Conservation (phyloP, 2,797 vertebrate genomes). For the Margarornis squamiger region DNA sequence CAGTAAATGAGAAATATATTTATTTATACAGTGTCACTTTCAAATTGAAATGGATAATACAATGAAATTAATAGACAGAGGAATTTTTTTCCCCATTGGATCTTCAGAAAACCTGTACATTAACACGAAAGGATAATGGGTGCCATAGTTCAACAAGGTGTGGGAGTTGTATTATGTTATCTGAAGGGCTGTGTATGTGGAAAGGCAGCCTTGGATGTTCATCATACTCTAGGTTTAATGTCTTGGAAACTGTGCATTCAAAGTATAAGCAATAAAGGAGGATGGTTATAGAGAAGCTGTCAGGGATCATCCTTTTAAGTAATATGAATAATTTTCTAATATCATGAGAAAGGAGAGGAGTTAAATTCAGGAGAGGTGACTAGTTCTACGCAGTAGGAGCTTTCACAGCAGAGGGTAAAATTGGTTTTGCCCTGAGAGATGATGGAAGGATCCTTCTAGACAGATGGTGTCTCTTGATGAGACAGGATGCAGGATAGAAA, state of each 20-base stretch:
- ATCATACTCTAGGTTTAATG: background rate
- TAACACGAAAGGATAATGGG: background rate
- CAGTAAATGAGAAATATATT: background rate
- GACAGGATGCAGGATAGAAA: background rate
- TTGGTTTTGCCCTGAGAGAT: background rate
- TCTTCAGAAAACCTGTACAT: background rate
- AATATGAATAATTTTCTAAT: background rate
- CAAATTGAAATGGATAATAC: background rate
- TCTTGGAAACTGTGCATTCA: background rate
- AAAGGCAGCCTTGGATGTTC: background rate
- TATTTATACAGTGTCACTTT: background rate
- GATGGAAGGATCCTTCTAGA: background rate
- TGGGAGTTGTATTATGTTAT: background rate
- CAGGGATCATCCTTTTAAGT: background rate
- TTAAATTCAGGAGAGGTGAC: background rate
- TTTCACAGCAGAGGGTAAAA: background rate
- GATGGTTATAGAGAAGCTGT: background rate
- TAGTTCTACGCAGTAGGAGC: background rate
- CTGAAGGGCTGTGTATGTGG: background rate
- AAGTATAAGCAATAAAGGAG: background rate
- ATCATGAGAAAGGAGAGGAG: background rate
- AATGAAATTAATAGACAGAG: background rate
- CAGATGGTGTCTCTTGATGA: background rate
- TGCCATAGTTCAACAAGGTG: background rate
- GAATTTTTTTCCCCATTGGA: background rate